Conservation (phyloP, 2,113 vertebrate species). For the Engraulis encrasicolus region DNA sequence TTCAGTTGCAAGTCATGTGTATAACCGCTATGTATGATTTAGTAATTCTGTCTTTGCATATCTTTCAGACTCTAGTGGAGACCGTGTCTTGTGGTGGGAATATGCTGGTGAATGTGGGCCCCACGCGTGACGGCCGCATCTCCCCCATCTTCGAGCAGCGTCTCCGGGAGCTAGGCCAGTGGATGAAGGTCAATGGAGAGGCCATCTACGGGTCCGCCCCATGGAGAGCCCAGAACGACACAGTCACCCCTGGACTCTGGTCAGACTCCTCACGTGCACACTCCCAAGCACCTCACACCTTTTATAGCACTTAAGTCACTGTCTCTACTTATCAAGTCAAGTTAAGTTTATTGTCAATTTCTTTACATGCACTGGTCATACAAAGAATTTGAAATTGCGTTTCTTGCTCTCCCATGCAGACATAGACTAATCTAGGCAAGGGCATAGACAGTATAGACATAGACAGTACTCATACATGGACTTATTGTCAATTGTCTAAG, state of each 20-base stretch:
- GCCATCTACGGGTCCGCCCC: constrained; percentile 86
- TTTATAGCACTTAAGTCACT: too few relatives aligned
- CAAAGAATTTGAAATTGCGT: too few relatives aligned
- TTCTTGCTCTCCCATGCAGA: too few relatives aligned
- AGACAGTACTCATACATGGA: too few relatives aligned
- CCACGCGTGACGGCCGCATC: constrained; percentile 87
- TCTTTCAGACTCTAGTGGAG: constrained; percentile 77
- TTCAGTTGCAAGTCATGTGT: too few relatives aligned
- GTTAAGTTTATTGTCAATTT: too few relatives aligned
- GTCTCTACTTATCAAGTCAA: background rate
- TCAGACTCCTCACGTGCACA: constrained; percentile 57
- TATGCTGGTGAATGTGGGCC: constrained; percentile 91
- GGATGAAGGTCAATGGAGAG: constrained; percentile 89
- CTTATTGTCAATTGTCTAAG: too few relatives aligned
- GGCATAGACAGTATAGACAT: too few relatives aligned
- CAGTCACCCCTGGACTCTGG: constrained; percentile 79
- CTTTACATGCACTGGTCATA: too few relatives aligned
- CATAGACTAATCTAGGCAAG: too few relatives aligned
- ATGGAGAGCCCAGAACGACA: constrained; percentile 91
- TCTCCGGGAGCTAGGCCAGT: constrained; percentile 87
- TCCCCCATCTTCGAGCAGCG: constrained; percentile 88
- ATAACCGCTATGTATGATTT: background rate
- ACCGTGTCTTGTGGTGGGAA: constrained; percentile 95
- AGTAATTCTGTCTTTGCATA: background rate
- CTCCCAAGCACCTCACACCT: background rate